phyloP scores from a whole-genome alignment of 1,140 invertebrate genomes.

The Tetragnatha versicolor region DNA sequence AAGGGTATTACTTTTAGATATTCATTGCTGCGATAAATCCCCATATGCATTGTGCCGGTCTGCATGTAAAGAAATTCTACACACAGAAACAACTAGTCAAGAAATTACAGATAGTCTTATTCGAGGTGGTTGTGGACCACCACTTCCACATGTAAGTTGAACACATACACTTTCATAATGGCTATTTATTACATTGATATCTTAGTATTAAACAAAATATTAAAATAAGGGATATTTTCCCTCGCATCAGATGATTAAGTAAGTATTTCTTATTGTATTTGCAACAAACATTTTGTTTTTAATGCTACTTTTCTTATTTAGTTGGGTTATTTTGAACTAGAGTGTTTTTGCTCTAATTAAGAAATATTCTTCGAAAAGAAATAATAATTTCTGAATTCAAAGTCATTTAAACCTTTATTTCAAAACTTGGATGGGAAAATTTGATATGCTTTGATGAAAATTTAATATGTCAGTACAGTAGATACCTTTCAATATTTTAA shows the following conservation, averaged over 20 bases:
- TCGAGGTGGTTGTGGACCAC: conserved; percentile 75
- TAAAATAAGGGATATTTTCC: neutral
- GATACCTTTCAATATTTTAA: too few species aligned
- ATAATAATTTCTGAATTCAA: too few species aligned
- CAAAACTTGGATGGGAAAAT: too few species aligned
- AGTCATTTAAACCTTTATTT: too few species aligned
- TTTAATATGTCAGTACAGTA: too few species aligned
- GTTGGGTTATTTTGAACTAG: too few species aligned
- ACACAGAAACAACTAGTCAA: conserved; percentile 66
- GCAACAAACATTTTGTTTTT: too few species aligned
- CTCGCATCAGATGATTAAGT: neutral
- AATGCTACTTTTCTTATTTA: too few species aligned
- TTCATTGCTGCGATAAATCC: conserved; percentile 83
- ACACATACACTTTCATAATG: neutral
- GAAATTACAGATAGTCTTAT: conserved; percentile 75
- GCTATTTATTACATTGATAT: neutral
- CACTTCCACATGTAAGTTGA: conserved; percentile 69
- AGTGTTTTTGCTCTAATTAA: too few species aligned
- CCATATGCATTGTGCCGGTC: conserved; percentile 72
- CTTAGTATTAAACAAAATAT: neutral
- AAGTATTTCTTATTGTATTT: too few species aligned
- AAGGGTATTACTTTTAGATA: conserved; percentile 68
- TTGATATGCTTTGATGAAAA: too few species aligned
- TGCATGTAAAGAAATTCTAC: conserved; percentile 73
- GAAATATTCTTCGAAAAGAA: too few species aligned